phyloP scores from a whole-genome alignment of 2,797 vertebrate genomes.

The Rhincodon typus region DNA sequence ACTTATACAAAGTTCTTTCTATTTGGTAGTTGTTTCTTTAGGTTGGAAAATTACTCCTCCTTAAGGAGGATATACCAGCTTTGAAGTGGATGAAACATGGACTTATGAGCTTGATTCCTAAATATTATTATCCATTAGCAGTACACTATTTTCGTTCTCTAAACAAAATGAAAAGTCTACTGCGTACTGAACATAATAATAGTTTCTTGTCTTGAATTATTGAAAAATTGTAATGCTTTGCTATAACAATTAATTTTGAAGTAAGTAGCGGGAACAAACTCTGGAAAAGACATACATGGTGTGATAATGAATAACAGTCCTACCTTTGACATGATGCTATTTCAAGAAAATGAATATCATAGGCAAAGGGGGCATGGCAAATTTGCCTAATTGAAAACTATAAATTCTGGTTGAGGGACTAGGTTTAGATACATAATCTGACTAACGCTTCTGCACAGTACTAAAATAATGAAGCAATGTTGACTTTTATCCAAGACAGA shows the following conservation, averaged over 20 bases:
- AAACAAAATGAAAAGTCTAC: not conserved
- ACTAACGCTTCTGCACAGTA: not conserved
- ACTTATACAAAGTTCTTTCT: too few species aligned
- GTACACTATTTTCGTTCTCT: not conserved
- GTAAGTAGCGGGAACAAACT: not conserved
- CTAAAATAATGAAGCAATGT: not conserved
- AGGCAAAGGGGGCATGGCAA: not conserved
- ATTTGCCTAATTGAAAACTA: not conserved
- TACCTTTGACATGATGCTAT: not conserved
- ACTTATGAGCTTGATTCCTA: not conserved
- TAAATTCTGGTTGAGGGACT: not conserved
- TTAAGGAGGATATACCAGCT: not conserved
- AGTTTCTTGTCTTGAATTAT: not conserved
- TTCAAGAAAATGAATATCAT: not conserved
- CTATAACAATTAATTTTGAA: not conserved
- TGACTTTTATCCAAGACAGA: not conserved
- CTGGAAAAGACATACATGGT: not conserved
- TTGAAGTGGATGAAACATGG: not conserved
- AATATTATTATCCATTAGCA: not conserved
- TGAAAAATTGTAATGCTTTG: not conserved
- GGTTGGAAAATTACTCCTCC: too few species aligned
- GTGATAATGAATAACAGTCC: not conserved
- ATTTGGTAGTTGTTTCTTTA: too few species aligned
- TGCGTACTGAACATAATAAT: not conserved
- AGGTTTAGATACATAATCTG: not conserved